These are phyloP conservation scores for Archilochus colubris DNA, from an alignment of 2,113 vertebrate species.

Conservation along the genomic window DNA sequence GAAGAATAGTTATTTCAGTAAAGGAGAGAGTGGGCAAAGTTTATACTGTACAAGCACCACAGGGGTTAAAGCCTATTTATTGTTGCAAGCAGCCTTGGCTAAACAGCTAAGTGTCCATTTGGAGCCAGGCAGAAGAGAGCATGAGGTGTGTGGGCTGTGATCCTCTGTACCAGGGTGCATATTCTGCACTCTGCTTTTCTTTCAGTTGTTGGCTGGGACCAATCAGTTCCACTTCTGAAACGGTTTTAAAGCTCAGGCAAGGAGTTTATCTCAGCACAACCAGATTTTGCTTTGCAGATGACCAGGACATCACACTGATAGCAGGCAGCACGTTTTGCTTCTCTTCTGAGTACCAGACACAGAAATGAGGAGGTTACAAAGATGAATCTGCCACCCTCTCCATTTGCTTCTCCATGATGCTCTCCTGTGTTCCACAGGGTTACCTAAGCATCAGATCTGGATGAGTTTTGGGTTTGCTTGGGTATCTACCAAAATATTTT, in stretches of 20 bases:
- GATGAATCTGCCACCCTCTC: neutral
- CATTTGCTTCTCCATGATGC: neutral
- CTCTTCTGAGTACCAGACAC: neutral
- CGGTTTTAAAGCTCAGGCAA: neutral
- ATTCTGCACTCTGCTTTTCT: neutral
- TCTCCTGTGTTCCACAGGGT: neutral
- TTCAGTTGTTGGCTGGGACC: accelerated
- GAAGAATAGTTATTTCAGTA: neutral
- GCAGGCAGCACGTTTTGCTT: neutral
- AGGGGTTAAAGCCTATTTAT: neutral
- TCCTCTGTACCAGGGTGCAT: neutral
- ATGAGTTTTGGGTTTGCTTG: neutral
- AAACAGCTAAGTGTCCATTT: neutral
- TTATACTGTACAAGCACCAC: neutral
- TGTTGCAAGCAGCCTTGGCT: neutral
- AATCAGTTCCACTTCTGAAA: neutral
- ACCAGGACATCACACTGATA: neutral
- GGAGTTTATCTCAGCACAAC: neutral
- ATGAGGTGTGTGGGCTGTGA: neutral
- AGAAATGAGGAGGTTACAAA: neutral
- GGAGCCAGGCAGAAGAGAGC: neutral
- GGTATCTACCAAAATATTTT: neutral
- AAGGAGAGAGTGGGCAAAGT: neutral
- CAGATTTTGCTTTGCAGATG: neutral
- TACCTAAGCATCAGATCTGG: neutral